Evolutionary conservation across 2,797 vertebrate species (phyloP).

Genomic region (Halcyon chelicuti): DNA sequence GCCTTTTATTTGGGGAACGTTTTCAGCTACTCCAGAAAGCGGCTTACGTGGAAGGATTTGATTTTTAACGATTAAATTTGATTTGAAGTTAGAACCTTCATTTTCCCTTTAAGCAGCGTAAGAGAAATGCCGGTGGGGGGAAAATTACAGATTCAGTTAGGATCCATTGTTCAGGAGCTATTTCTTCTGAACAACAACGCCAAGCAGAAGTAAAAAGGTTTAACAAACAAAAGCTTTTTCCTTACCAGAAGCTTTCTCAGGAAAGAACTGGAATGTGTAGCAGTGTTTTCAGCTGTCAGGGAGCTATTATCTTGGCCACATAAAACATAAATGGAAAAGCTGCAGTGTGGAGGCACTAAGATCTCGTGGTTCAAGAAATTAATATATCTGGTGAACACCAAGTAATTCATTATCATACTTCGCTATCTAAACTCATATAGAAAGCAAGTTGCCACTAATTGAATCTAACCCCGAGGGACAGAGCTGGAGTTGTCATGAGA

Average conservation of each 20-base stretch:
- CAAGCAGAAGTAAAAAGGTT: background rate
- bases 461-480: background rate
- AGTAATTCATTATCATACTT: background rate
- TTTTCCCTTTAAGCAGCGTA: background rate
- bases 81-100: background rate
- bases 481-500: background rate
- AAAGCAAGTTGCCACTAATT: background rate
- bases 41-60: background rate
- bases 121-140: background rate
- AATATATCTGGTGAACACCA: background rate
- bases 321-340: background rate
- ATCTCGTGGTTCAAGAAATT: background rate
- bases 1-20: accelerated
- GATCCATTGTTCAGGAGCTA: background rate
- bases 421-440: background rate
- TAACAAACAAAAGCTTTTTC: constrained; percentile 3
- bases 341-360: background rate
- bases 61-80: background rate
- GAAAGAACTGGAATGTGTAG: background rate
- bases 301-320: background rate
- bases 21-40: background rate
- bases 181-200: background rate
- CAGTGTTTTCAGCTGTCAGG: background rate
- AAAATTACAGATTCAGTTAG: background rate
- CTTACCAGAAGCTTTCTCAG: background rate